Evolutionary conservation across 2,113 vertebrate genomes (phyloP).

Genomic region (Oxyura jamaicensis): DNA sequence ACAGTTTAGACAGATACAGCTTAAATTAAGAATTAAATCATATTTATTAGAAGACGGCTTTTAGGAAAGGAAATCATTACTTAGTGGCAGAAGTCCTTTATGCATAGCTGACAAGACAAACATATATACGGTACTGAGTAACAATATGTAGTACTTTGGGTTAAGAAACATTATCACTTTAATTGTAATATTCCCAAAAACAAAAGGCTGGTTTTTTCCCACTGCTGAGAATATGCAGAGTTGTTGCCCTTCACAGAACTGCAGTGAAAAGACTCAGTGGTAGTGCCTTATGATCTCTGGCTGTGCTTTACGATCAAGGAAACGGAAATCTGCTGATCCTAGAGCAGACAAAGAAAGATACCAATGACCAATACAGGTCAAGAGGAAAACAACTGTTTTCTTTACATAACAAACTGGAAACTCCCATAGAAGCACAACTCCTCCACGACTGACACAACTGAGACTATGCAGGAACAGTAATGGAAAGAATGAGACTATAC

Average conservation of each 20-base stretch:
- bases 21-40: constrained; percentile 42
- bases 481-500: not conserved
- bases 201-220: not conserved
- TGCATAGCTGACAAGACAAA: not conserved
- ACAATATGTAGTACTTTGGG: not conserved
- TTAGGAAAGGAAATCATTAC: constrained; percentile 17
- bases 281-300: not conserved
- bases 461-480: not conserved
- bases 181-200: not conserved
- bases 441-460: not conserved
- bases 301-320: not conserved
- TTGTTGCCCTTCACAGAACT: not conserved
- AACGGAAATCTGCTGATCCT: not conserved
- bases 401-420: not conserved
- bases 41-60: constrained; percentile 25
- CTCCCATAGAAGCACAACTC: not conserved
- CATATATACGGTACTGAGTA: not conserved
- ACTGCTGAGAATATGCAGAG: not conserved
- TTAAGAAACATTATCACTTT: not conserved
- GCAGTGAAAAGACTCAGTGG: not conserved
- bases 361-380: not conserved
- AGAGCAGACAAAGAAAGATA: not conserved
- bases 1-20: constrained; percentile 9
- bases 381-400: constrained; percentile 34
- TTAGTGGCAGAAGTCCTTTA: not conserved